These are phyloP conservation scores for Ceratotherium simum DNA, from an alignment of 2,113 vertebrate genomes.

Conservation along the genomic window DNA sequence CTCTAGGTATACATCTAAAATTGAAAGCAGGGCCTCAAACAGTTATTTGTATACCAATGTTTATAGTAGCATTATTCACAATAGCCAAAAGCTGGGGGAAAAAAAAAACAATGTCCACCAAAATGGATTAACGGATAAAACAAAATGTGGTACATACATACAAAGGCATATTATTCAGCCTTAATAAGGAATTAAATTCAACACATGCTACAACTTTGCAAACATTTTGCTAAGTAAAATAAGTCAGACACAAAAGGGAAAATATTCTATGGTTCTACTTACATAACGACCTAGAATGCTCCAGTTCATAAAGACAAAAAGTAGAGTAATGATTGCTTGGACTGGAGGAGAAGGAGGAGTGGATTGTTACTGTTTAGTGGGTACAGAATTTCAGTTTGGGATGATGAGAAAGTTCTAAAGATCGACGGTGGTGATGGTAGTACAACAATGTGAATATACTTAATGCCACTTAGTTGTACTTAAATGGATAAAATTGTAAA, in stretches of 20 bases:
- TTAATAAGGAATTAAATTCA: neutral
- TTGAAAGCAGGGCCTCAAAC: neutral
- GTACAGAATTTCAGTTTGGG: neutral
- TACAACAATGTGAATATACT: neutral
- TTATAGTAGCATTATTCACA: neutral
- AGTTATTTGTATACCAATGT: neutral
- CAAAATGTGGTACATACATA: neutral
- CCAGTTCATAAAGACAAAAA: neutral
- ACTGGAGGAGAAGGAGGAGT: neutral
- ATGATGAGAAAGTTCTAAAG: neutral
- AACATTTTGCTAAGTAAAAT: neutral
- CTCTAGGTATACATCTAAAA: neutral
- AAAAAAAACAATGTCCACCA: neutral
- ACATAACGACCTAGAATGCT: neutral
- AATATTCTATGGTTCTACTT: neutral
- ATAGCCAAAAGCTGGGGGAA: neutral
- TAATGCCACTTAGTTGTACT: neutral
- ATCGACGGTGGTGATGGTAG: neutral
- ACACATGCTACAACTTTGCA: neutral
- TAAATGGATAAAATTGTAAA: neutral
- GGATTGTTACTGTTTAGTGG: no score
- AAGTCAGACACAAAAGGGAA: neutral
- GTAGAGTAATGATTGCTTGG: neutral
- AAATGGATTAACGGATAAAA: neutral
- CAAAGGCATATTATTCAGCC: neutral